Conservation (phyloP, 2,888 invertebrate species). For the Hirtodrosophila alboralis region DNA sequence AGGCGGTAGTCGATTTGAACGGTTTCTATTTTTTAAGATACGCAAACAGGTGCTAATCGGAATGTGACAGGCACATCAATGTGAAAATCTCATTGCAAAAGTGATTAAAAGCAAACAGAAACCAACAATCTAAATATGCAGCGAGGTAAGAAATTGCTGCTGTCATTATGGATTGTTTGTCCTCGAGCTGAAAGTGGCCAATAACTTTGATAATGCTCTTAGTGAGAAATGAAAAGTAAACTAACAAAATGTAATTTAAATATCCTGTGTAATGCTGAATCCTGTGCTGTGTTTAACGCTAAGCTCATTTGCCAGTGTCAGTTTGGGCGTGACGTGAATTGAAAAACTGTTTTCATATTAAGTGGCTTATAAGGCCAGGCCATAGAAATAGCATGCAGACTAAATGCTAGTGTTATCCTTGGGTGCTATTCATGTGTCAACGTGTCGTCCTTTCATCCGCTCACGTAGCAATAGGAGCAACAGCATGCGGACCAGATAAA, state of each 20-base stretch:
- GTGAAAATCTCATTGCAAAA: slow-evolving; percentile 37
- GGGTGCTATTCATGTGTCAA: slow-evolving; percentile 67
- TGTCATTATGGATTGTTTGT: slow-evolving; percentile 1
- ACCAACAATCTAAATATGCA: slow-evolving; percentile 51
- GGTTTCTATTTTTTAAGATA: slow-evolving; percentile 8
- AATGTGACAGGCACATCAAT: slow-evolving; percentile 54
- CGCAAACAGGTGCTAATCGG: slow-evolving; percentile 48
- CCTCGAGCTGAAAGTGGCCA: slow-evolving; percentile 1
- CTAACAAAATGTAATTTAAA: slow-evolving; percentile 14
- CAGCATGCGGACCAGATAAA: slow-evolving; percentile 51
- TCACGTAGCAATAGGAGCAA: slow-evolving; percentile 33
- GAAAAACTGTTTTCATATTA: slow-evolving; percentile 48
- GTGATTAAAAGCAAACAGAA: slow-evolving; percentile 59
- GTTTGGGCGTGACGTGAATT: slow-evolving; percentile 34
- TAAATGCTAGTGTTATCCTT: slow-evolving; percentile 21
- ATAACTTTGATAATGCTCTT: slow-evolving; percentile 10
- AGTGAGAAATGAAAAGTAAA: slow-evolving; percentile 18
- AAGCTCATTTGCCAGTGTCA: slow-evolving; percentile 31
- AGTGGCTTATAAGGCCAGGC: slow-evolving; percentile 55
- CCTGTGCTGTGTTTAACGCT: slow-evolving; percentile 8
- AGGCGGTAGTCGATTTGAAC: slow-evolving; percentile 29
- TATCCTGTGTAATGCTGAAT: background rate
- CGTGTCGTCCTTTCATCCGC: slow-evolving; percentile 50
- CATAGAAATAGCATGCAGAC: slow-evolving; percentile 6
- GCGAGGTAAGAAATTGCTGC: slow-evolving; percentile 63